Evolutionary conservation across 2,888 invertebrate genomes (phyloP), one percentile per base, ranked within the genome.

Genomic region (Endomychus coccineus): DNA sequence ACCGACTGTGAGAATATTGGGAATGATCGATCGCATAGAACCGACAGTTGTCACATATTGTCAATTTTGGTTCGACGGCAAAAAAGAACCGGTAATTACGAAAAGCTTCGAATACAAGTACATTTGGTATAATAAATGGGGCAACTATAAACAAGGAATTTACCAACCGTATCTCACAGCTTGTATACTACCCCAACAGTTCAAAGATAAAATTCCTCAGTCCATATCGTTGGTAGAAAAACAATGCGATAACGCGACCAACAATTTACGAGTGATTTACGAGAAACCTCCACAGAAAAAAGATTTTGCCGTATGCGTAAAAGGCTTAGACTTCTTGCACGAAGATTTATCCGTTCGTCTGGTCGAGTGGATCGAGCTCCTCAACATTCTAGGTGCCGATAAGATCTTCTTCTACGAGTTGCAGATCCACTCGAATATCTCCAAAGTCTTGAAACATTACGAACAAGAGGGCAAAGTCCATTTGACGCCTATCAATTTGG

Each of bases 111-210:
- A 90, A 66, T 91, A 91, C 69, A 90, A 90, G 62, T 91, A 91
- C 64, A 86, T 91, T 51, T 92, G 92, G 92, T 86, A 88, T 64
- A 80, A 81, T 53, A 89, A 89, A 65, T 92, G 91, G 92, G 91
- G 91, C 40, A 91, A 91, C 67, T 89, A 89, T 68, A 84, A 86
- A 59, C 86, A 90, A 64, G 83, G 83, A 34, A 83, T 90, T 45
- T 86, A 89, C 62, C 91, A 92, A 67, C 91, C 92, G 0, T 92
- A 89, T 62, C 71, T 92, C 50, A 80, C 88, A 46, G 88, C 90
- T 12, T 92, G 92, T 66, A 83, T 86, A 58, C 75, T 92, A 50
- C 91, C 92, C 0, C 74, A 76, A 44, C 75, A 76, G 11, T 82
- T 83, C 62, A 75, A 77, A 34, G 72, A 78, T 39, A 73, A 80